Evolutionary conservation across 2,888 invertebrate species (phyloP).

Genomic region (Drosophila cognata): DNA sequence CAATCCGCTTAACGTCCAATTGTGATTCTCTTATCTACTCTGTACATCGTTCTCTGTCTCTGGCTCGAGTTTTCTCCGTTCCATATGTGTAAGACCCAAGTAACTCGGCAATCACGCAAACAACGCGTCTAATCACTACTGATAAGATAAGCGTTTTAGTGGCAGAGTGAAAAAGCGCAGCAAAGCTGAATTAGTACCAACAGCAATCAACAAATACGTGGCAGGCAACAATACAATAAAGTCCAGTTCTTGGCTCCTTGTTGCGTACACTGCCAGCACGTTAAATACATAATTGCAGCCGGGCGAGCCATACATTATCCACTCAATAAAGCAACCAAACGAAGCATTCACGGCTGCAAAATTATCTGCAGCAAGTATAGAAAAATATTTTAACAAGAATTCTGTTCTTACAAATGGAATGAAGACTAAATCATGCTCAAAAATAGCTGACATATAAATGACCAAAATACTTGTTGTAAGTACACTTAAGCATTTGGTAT

Average conservation of each 20-base stretch:
- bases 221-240: not conserved
- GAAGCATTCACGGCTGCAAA: not conserved
- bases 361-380: not conserved
- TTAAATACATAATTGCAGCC: conserved; percentile 38
- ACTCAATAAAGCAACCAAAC: conserved; percentile 1
- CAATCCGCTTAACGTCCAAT: conserved; percentile 56
- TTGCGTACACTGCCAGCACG: conserved; percentile 2
- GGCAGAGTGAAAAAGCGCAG: conserved; percentile 25
- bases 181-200: conserved; percentile 14
- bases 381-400: not conserved
- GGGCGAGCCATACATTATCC: conserved; percentile 8
- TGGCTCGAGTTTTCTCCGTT: not conserved
- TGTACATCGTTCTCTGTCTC: not conserved
- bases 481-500: not conserved
- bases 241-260: not conserved
- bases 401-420: not conserved
- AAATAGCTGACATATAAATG: not conserved
- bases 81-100: not conserved
- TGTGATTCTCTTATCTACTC: not conserved
- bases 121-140: conserved; percentile 60
- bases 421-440: not conserved
- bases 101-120: conserved; percentile 36
- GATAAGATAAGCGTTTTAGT: conserved; percentile 64
- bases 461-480: not conserved
- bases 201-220: not conserved